These are phyloP conservation scores for Leucozona laternaria DNA, from an alignment of 2,888 invertebrate species.

Conservation along the genomic window DNA sequence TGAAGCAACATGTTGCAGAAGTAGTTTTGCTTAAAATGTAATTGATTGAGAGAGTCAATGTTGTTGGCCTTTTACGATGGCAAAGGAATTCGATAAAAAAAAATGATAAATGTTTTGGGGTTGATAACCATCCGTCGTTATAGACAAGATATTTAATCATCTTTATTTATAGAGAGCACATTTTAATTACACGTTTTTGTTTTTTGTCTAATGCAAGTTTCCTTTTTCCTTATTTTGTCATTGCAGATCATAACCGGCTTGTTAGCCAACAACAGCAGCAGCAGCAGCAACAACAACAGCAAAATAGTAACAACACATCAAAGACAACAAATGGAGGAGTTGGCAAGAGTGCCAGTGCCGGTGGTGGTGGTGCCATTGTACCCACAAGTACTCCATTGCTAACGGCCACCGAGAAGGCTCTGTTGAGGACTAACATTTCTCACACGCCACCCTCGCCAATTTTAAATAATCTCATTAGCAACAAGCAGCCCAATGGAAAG, in stretches of 20 bases:
- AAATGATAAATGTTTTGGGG: conserved; percentile 21
- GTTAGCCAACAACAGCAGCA: conserved; percentile 75
- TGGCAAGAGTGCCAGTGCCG: conserved; percentile 28
- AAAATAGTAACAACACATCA: conserved; percentile 59
- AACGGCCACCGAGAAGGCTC: conserved; percentile 64
- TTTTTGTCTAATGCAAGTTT: conserved; percentile 54
- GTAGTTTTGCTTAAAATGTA: conserved; percentile 32
- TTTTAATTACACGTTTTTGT: conserved; percentile 23
- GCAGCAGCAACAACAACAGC: conserved; percentile 76
- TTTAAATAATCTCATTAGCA: conserved; percentile 65
- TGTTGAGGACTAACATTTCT: conserved; percentile 48
- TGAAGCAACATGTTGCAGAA: conserved; percentile 64
- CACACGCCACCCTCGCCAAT: conserved; percentile 63
- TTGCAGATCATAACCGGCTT: conserved; percentile 78
- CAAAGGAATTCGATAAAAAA: conserved; percentile 46
- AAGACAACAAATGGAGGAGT: conserved; percentile 58
- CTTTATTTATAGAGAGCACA: conserved; percentile 12
- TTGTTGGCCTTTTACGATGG: conserved; percentile 49
- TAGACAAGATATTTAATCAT: background rate
- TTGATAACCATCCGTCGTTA: conserved; percentile 61
- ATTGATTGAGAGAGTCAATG: conserved; percentile 39
- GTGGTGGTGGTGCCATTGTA: conserved; percentile 49
- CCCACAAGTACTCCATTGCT: conserved; percentile 64
- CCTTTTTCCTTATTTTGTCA: conserved; percentile 43
- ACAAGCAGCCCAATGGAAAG: conserved; percentile 70